Evolutionary conservation across 2,888 invertebrate genomes (phyloP).

Genomic region (Azorinus chamasolen): DNA sequence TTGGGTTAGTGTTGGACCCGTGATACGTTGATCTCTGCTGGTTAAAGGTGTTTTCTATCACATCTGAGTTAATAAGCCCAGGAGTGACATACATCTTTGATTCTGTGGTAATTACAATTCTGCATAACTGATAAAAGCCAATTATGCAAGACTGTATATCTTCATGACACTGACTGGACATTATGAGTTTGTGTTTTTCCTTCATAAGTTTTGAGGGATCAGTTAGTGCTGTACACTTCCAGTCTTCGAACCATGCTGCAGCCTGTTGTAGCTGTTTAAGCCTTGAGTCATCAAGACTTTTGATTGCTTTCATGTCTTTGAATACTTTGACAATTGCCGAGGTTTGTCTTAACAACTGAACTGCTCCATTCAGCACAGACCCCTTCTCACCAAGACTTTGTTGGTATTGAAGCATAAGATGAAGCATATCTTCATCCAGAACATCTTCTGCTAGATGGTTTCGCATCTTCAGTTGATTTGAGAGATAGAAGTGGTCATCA

Average conservation of each 20-base stretch:
- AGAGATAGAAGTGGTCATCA: constrained; percentile 50
- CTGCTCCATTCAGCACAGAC: constrained; percentile 34
- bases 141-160: constrained; percentile 52
- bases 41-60: constrained; percentile 61
- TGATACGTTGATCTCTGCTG: constrained; percentile 57
- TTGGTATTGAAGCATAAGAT: constrained; percentile 35
- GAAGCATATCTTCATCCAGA: constrained; percentile 47
- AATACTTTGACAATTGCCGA: constrained; percentile 34
- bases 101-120: constrained; percentile 1
- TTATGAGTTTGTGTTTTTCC: constrained; percentile 4
- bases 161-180: constrained; percentile 54
- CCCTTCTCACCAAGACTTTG: constrained; percentile 32
- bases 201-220: background rate
- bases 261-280: constrained; percentile 17
- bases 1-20: constrained; percentile 59
- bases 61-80: constrained; percentile 56
- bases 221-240: constrained; percentile 1
- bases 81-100: constrained; percentile 34
- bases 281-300: constrained; percentile 25
- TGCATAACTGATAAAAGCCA: constrained; percentile 52
- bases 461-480: constrained; percentile 47
- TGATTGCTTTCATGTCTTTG: constrained; percentile 25
- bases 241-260: constrained; percentile 12
- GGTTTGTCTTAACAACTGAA: constrained; percentile 35
- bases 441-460: constrained; percentile 63